A percentile compares a stretch with the other conserved stretches of the same genome.
phyloP scores from a whole-genome alignment of 1,140 invertebrate genomes.

The Cephus cinctus region DNA sequence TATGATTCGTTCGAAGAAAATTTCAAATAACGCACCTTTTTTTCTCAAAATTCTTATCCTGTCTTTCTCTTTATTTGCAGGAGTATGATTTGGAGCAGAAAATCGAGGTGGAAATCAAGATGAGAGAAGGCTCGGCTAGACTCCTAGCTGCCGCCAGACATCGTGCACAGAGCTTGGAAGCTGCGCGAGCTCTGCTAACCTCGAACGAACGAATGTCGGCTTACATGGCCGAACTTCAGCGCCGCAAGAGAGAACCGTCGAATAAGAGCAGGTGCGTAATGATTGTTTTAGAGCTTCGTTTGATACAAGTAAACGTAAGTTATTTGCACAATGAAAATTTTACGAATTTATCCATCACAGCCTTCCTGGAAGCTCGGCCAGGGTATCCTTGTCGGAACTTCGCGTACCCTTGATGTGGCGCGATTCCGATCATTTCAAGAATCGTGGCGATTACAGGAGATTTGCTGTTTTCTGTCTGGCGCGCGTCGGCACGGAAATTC shows the following conservation, averaged over 20 bases:
- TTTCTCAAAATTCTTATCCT: background rate
- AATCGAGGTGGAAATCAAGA: conserved; percentile 73
- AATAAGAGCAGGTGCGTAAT: conserved; percentile 32
- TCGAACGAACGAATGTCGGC: conserved; percentile 70
- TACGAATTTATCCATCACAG: conserved; percentile 11
- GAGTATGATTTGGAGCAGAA: conserved; percentile 69
- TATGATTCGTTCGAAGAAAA: background rate
- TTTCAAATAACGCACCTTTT: background rate
- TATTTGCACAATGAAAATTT: conserved; percentile 3
- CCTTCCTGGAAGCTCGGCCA: conserved; percentile 37
- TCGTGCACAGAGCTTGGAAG: conserved; percentile 67
- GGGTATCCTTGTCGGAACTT: conserved; percentile 62
- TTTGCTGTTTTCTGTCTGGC: conserved; percentile 73
- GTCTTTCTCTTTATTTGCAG: conserved; percentile 40
- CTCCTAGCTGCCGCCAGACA: conserved; percentile 68
- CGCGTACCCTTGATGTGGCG: conserved; percentile 74
- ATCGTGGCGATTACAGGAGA: conserved; percentile 69
- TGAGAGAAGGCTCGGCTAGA: conserved; percentile 70
- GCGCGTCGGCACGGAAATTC: conserved; percentile 68
- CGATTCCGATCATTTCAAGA: conserved; percentile 73
- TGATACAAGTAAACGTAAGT: no score
- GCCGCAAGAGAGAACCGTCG: conserved; percentile 54
- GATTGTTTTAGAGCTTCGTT: background rate
- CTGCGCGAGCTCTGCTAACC: conserved; percentile 67
- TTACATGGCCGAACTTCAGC: conserved; percentile 69